Percentiles rank a stretch among this genome's conserved stretches.
Evolutionary conservation across 35 echinoderm and acorn worm species (phyloP).

Genomic region (Holothuria glaberrima): DNA sequence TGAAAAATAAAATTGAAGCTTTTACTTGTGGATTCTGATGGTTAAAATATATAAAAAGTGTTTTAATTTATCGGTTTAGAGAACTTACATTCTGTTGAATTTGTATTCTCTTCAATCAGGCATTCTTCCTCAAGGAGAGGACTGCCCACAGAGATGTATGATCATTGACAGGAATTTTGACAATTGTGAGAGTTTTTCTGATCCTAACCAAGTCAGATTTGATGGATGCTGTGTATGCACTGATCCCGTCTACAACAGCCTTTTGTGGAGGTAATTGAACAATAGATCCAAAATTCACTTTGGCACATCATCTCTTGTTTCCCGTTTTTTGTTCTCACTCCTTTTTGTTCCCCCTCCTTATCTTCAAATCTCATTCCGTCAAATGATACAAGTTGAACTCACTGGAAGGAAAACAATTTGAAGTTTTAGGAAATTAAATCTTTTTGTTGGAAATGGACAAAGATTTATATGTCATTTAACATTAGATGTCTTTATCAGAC

Average conservation of each 20-base stretch:
- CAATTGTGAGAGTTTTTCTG: constrained; percentile 82
- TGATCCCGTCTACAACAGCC: constrained; percentile 81
- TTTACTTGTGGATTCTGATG: background rate
- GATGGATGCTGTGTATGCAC: constrained; percentile 72
- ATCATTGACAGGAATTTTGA: constrained; percentile 71
- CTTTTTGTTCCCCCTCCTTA: too few relatives aligned
- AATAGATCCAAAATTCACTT: too few relatives aligned
- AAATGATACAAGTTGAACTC: too few relatives aligned
- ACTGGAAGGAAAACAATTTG: too few relatives aligned
- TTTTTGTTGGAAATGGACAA: background rate
- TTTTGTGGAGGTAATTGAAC: constrained; percentile 83
- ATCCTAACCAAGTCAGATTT: constrained; percentile 62
- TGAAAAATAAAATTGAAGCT: background rate
- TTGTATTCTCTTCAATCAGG: constrained; percentile 34
- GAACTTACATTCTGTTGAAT: background rate
- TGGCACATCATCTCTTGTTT: too few relatives aligned
- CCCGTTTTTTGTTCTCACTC: background rate
- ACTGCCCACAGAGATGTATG: constrained; percentile 67
- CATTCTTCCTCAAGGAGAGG: constrained; percentile 68
- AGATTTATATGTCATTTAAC: background rate
- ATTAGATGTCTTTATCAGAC: background rate
- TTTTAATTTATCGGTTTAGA: background rate
- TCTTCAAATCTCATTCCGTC: too few relatives aligned
- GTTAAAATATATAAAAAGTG: background rate
- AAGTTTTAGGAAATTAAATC: background rate